Evolutionary conservation across 2,113 vertebrate species (phyloP), one percentile per base, ranked within the genome.

Genomic region (Phyllostomus hastatus): DNA sequence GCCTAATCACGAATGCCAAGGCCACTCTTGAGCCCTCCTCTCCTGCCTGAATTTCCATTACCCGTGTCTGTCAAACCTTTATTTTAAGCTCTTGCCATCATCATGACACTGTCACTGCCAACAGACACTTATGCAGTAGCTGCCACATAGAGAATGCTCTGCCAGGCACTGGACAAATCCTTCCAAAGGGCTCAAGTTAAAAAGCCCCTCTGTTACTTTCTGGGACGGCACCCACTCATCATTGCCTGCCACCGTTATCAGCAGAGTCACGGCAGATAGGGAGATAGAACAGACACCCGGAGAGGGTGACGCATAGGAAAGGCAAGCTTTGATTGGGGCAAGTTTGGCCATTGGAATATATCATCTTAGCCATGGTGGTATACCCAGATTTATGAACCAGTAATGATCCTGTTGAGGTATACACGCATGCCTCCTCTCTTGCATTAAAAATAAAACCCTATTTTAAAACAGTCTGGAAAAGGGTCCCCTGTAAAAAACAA

Each of bases 1-100:
- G 3, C 41, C 61, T 66, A 2, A 2, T 70, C n/a, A 12, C 11
- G 69, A 93, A 46, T 10, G 22, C 69, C 9, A 69, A 17, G 20
- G 26, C 35, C 33, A 85, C 33, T 15, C 33, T 33, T 7, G 4
- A 59, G 28, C 38, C 28, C 89, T 61, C 46, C n/a, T 70, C 5
- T 61, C 38, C 59, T 93, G 57, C 75, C 69, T 16, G n/a, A 61
- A 48, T 64, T 72, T 72, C 83, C 14, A 35, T 17, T 15, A 35
- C 31, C 50, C n/a, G 10, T 33, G 64, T 88, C 73, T 28, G 64
- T 91, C 67, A 35, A 89, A 26, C 28, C 67, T 91, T 93, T 95
- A 92, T 96, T 94, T 94, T 91, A 92, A 97, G 94, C 31, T 80
- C 73, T 84, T 89, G 76, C 38, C 83, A 0, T 94, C 80, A 59